These are phyloP conservation scores for Botia kubotai DNA, from an alignment of 2,797 vertebrate genomes.

Conservation along the genomic window DNA sequence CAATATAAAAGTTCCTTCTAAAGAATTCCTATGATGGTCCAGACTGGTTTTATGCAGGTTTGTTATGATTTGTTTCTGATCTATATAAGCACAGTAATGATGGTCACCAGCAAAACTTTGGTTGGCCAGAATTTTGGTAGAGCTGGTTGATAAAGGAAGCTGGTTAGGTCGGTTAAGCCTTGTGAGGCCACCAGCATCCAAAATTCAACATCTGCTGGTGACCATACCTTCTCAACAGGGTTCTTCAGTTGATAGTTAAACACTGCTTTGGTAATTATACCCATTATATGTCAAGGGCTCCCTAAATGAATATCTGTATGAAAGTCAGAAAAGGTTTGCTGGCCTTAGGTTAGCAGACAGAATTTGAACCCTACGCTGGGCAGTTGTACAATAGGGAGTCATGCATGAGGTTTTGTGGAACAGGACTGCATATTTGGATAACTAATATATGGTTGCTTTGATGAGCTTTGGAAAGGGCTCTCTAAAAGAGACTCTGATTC, in stretches of 20 bases:
- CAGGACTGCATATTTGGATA: constrained; percentile 5
- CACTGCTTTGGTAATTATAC: not conserved
- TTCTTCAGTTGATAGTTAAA: not conserved
- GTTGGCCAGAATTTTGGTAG: not conserved
- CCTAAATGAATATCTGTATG: not conserved
- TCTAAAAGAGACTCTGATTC: constrained; percentile 4
- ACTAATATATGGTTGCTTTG: constrained; percentile 5
- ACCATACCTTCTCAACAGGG: not conserved
- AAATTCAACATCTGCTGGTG: not conserved
- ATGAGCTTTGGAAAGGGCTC: constrained; percentile 26
- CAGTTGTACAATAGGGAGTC: not conserved
- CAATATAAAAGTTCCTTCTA: not conserved
- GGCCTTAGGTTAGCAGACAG: not conserved
- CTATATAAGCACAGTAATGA: not conserved
- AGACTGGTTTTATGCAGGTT: not conserved
- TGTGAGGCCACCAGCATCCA: not conserved
- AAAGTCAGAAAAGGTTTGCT: constrained; percentile 21
- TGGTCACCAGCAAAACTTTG: not conserved
- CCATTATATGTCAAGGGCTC: constrained; percentile 6
- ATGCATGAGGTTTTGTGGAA: constrained; percentile 4
- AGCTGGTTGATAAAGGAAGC: not conserved
- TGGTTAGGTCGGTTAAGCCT: not conserved
- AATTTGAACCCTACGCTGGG: not conserved
- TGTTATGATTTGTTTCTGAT: not conserved
- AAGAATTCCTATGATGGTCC: no score